phyloP scores from a whole-genome alignment of 2,888 invertebrate species.

The Rhorus exstirpatorius region DNA sequence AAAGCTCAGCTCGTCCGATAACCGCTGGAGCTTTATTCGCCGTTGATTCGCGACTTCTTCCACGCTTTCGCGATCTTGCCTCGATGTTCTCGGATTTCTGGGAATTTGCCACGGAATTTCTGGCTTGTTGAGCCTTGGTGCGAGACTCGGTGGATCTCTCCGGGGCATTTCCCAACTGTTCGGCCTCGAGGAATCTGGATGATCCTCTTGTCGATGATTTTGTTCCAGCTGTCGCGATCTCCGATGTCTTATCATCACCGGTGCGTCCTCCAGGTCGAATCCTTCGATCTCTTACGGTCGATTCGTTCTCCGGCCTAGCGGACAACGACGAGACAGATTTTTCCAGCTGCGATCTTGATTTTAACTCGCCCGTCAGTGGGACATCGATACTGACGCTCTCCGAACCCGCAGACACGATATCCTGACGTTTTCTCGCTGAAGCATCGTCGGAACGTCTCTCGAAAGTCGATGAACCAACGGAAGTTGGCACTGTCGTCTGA shows the following conservation, averaged over 20 bases:
- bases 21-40: neutral
- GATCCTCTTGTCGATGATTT: slow-evolving; percentile 71
- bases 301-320: slow-evolving; percentile 33
- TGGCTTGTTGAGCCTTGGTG: neutral
- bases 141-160: slow-evolving; percentile 32
- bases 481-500: neutral
- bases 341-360: slow-evolving; percentile 35
- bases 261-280: slow-evolving; percentile 49
- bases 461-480: neutral
- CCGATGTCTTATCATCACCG: slow-evolving; percentile 32
- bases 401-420: slow-evolving; percentile 72
- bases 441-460: slow-evolving; percentile 61
- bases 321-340: slow-evolving; percentile 21
- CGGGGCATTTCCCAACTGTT: slow-evolving; percentile 15
- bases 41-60: slow-evolving; percentile 34
- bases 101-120: slow-evolving; percentile 23
- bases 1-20: neutral
- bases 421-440: slow-evolving; percentile 61
- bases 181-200: slow-evolving; percentile 61
- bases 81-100: slow-evolving; percentile 23
- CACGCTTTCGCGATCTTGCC: slow-evolving; percentile 30
- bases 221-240: slow-evolving; percentile 41
- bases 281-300: slow-evolving; percentile 27
- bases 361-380: slow-evolving; percentile 68
- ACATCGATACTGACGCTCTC: slow-evolving; percentile 79